These are phyloP conservation scores for Heteropelma amictum DNA, from an alignment of 2,888 invertebrate genomes.

Conservation along the genomic window DNA sequence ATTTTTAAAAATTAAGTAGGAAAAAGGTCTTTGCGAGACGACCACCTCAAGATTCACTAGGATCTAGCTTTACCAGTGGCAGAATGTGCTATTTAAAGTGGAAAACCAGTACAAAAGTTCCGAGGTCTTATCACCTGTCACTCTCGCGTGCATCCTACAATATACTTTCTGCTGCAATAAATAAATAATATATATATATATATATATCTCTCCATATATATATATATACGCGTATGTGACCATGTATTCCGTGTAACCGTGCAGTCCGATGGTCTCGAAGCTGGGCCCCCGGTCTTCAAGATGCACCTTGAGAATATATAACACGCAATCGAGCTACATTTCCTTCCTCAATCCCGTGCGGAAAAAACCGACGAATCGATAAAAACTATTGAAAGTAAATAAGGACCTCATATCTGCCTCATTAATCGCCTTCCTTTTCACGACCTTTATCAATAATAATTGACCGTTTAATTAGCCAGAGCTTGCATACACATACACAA, in stretches of 20 bases:
- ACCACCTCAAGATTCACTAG: too few relatives aligned
- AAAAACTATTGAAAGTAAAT: conserved; percentile 52
- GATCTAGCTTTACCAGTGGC: conserved; percentile 9
- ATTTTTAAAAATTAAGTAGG: conserved; percentile 42
- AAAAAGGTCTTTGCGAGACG: too few relatives aligned
- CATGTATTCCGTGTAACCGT: conserved; percentile 24
- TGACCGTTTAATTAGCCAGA: conserved; percentile 55
- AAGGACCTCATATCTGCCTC: conserved; percentile 44
- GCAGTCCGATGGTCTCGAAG: conserved; percentile 23
- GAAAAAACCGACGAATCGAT: conserved; percentile 52
- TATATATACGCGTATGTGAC: not conserved
- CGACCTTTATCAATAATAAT: conserved; percentile 55
- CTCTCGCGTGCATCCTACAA: conserved; percentile 34
- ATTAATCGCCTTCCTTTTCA: conserved; percentile 43
- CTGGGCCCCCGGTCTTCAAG: too few relatives aligned
- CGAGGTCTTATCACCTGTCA: conserved; percentile 59
- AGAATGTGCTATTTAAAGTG: conserved; percentile 18
- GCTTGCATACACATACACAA: too few relatives aligned
- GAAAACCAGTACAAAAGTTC: conserved; percentile 15
- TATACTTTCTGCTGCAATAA: not conserved
- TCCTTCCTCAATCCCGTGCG: conserved; percentile 37
- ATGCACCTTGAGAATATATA: conserved; percentile 50
- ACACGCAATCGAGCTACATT: conserved; percentile 43
- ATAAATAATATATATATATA: not conserved
- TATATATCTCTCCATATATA: not conserved